A percentile compares a stretch with the other conserved stretches of the same genome.
These are phyloP conservation scores for Eretmochelys imbricata DNA, from an alignment of 2,113 vertebrate genomes.

Conservation along the genomic window DNA sequence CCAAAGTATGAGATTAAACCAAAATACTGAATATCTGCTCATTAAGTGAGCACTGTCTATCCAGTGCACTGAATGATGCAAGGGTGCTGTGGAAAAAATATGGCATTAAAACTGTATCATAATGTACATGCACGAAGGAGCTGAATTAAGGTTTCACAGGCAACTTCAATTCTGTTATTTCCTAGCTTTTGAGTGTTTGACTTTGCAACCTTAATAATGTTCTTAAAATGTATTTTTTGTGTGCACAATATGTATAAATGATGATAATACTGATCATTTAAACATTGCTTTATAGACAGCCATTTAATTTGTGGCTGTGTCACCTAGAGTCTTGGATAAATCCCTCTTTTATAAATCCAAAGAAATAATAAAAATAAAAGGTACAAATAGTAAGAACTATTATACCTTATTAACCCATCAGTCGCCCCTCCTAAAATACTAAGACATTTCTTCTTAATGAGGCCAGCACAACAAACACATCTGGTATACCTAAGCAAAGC, in stretches of 20 bases:
- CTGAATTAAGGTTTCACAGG: not conserved
- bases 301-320: not conserved
- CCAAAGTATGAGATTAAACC: not conserved
- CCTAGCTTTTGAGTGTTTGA: not conserved
- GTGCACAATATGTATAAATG: not conserved
- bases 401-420: slow-evolving; percentile 2
- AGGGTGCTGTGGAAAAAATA: not conserved
- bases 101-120: not conserved
- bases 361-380: not conserved
- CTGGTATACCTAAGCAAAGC: not conserved
- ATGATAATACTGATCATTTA: not conserved
- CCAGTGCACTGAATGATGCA: not conserved
- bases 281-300: not conserved
- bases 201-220: not conserved
- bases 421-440: not conserved
- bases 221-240: not conserved
- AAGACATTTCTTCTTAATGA: not conserved
- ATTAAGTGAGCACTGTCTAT: not conserved
- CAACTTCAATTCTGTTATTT: not conserved
- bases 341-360: not conserved
- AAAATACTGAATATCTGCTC: not conserved
- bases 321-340: slow-evolving; percentile 16
- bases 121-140: not conserved
- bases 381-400: not conserved
- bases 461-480: not conserved